Evolutionary conservation across 2,888 invertebrate species (phyloP), one percentile per base, ranked within the genome.

Genomic region (Eurytoma californica): DNA sequence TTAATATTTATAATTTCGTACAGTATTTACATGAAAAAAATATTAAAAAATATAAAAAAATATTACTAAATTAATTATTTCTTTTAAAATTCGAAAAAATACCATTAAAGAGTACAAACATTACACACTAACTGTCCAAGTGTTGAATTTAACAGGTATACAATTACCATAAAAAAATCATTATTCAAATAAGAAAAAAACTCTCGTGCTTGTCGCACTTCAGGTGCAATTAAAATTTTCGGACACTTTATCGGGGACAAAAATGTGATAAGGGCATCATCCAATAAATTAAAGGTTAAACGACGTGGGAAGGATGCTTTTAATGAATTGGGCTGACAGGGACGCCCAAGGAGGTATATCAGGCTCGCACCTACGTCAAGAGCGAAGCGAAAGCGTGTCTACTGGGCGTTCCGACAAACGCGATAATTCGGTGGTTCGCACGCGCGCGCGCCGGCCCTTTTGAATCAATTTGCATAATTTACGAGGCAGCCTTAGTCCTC

Each of bases 381-480:
- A n/a, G 13, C 47, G 12, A n/a, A n/a, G 51, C 28, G 61, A 51
- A 47, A 60, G 75, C 73, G 53, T 75, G 61, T 57, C 69, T 76
- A 57, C 63, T 47, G 76, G 68, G 70, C 63, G 70, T 69, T 70
- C 69, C 70, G 57, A 70, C 70, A 70, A 65, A 76, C 68, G 60
- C 68, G 68, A 76, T 76, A 76, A 76, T 76, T 76, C 39, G 61
- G 55, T 51, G 68, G 69, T 39, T 73, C 73, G 47, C 53, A 60
- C 75, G 30, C 68, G 12, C 68, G 12, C 69, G 20, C 49, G 13
- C 18, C 14, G 63, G 53, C 63, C 65, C 63, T 70, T 77, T 70
- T 14, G 70, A 77, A 77, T 77, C 77, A 70, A 77, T 77, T 77
- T 77, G 77, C 77, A 18, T 70, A 69, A 69, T 69, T 76, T 76